Base-by-base conservation (phyloP, 2,797 vertebrate species). In the Gymnothorax javanicus region DNA sequence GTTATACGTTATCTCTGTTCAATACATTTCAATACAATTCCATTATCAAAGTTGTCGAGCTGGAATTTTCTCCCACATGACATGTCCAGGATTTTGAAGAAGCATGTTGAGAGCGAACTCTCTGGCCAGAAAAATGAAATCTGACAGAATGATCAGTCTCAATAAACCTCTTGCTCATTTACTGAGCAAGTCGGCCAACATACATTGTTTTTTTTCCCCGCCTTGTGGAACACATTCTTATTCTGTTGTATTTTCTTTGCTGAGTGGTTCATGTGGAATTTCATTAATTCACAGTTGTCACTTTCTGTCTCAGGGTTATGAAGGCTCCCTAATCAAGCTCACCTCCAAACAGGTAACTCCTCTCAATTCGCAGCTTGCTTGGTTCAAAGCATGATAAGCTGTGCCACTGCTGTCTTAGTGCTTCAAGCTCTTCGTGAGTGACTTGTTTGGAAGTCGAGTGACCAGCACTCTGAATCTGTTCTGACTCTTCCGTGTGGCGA, bases 301-400 rank as follows among this genome's bases (percentile, higher is more conserved):
- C 87, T 93, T 90, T 94, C 88, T 90, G 89, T 95, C 92, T 89
- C 91, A 99, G 98, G 98, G 98, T 84, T 99, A 99, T 93, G 98
- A 99, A 96, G 98, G 98, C 85, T 99, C 98, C 86, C 94, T 99
- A 93, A 99, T 99, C 94, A 99, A 99, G 91, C 96, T 99, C 89
- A 99, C 98, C 7, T 99, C 98, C 1, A 98, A 99, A 95, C 98
- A 99, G 98, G 98, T 99, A 97, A 93, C 73, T 5, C n/a, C n/a
- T 81, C 2, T 67, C 23, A 52, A 33, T 58, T 83, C 43, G 6
- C 15, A 52, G 85, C 50, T 7, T 4, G 20, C 50, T 25, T 17
- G 27, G 25, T 33, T 83, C 23, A n/a, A 43, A 20, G 17, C 23
- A 6, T 81, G 73, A 79, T 52, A 60, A 62, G 75, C 43, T 60